These are phyloP conservation scores for Eilema caniola DNA, from an alignment of 2,888 invertebrate species.

Conservation along the genomic window DNA sequence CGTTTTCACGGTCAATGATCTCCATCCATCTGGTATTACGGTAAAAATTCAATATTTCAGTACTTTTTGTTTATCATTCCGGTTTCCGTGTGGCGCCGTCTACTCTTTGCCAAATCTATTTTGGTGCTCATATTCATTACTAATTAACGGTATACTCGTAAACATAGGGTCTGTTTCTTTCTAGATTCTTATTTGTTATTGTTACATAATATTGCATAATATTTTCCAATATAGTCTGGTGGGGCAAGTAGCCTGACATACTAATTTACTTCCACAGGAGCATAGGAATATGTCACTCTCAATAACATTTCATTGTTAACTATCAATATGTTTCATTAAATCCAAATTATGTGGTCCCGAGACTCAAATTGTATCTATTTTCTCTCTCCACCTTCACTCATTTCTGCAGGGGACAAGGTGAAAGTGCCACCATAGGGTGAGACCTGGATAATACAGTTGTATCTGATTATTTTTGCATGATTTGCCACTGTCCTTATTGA, in stretches of 20 bases:
- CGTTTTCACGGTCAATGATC: slow-evolving; percentile 9
- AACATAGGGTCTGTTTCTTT: background rate
- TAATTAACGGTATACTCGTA: background rate
- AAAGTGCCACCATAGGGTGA: too few relatives aligned
- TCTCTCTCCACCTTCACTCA: background rate
- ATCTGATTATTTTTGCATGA: too few relatives aligned
- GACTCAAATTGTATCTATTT: background rate
- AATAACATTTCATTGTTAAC: too few relatives aligned
- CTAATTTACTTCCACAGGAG: too few relatives aligned
- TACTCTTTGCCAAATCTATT: slow-evolving; percentile 1
- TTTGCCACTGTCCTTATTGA: too few relatives aligned
- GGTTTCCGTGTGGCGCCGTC: background rate
- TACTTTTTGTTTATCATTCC: background rate
- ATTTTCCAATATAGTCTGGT: background rate
- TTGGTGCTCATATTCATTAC: slow-evolving; percentile 1
- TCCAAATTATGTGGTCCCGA: background rate
- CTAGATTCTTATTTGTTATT: background rate
- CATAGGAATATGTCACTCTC: too few relatives aligned
- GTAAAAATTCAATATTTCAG: background rate
- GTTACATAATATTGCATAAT: background rate
- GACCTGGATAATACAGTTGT: too few relatives aligned
- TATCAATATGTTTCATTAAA: too few relatives aligned
- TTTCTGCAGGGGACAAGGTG: too few relatives aligned
- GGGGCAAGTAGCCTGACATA: too few relatives aligned
- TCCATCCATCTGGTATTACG: background rate